Evolutionary conservation across 2,888 invertebrate species (phyloP), one percentile per base, ranked within the genome.

Genomic region (Aricia artaxerxes): DNA sequence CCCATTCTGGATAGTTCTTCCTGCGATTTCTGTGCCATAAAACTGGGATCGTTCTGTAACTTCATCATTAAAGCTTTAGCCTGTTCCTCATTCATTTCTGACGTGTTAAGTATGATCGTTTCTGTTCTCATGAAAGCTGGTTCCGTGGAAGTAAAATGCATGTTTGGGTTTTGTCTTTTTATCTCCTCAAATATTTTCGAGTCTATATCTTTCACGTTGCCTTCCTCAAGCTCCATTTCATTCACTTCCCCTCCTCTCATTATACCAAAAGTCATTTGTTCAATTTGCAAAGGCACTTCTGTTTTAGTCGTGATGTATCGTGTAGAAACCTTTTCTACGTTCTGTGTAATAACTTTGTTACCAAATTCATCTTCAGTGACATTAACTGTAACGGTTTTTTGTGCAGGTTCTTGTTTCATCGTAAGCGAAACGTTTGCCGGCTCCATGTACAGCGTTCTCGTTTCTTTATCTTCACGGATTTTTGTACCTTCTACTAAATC

Each of bases 41-140:
- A 94, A 86, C 84, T 91, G 1, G 95, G 94, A 84, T 95, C 94
- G 31, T 91, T 92, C 82, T 92, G 91, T 5, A 95, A 84, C 86
- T 93, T 94, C 60, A 90, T 89, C 92, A 95, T 93, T 61, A 95
- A 85, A 0, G 88, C 90, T 87, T 90, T 91, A 4, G 94, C 94
- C 87, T 94, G 91, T 78, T 89, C 88, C 84, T 95, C 95, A 72
- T 90, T 89, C 87, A 95, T 87, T 75, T 95, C 92, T 57, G 91
- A 89, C 9, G 94, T 93, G 81, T 95, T 95, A 64, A 95, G 84
- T 79, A 95, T 95, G 78, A 95, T 95, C 1, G 93, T 94, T 86
- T 95, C 95, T 0, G 93, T 94, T 88, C 90, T 91, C 0, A 93
- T 93, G 79, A 90, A 95, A 16, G 93, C 89, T 1, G 94, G 94